Conservation (phyloP, 2,888 invertebrate species). For the Apamea crenata region DNA sequence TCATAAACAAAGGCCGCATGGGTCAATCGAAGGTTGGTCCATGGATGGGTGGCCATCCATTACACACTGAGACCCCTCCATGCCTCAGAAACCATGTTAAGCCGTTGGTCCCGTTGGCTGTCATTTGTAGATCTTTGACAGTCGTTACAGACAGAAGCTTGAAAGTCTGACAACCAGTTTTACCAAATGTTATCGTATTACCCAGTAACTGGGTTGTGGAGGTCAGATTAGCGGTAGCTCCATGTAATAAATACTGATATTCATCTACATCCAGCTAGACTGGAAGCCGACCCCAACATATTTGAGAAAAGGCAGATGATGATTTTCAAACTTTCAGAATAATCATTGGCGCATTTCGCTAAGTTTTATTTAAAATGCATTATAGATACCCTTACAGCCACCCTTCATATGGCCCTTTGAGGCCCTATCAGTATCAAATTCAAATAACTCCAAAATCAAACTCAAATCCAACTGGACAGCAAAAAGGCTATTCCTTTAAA, state of each 20-base stretch:
- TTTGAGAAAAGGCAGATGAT: not conserved
- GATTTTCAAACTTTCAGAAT: not conserved
- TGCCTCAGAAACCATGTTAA: not conserved
- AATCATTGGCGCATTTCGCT: too few relatives aligned
- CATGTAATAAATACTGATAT: not conserved
- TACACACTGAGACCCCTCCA: not conserved
- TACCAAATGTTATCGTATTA: not conserved
- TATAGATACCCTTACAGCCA: too few relatives aligned
- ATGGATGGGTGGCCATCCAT: not conserved
- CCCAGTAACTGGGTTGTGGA: too few relatives aligned
- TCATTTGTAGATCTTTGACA: not conserved
- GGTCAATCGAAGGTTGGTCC: not conserved
- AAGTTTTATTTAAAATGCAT: not conserved
- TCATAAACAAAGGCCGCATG: not conserved
- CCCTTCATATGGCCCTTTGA: not conserved
- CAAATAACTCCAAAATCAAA: conserved; percentile 32
- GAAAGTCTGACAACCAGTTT: not conserved
- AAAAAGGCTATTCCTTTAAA: conserved; percentile 54
- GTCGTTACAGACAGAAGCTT: not conserved
- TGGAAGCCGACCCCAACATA: not conserved
- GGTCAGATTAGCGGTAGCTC: not conserved
- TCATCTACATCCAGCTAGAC: not conserved
- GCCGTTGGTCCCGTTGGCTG: not conserved
- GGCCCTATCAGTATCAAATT: conserved; percentile 6
- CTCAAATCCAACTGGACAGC: conserved; percentile 15